Conservation (phyloP, 2,113 vertebrate species). For the Gobius niger region DNA sequence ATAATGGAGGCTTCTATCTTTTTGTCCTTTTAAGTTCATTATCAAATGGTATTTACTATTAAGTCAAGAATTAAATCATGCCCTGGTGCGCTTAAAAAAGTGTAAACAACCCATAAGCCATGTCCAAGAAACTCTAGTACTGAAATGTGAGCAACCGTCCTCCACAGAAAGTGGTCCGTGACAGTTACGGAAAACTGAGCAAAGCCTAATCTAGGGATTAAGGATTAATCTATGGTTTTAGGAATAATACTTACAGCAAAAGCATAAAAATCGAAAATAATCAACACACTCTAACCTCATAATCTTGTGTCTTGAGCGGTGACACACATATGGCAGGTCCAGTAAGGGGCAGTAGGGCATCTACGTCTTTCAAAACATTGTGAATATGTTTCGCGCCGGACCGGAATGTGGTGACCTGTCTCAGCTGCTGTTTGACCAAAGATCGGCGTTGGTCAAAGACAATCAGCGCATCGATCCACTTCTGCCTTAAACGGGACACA, state of each 20-base stretch:
- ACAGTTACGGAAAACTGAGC: neutral
- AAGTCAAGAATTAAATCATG: no score
- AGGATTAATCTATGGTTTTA: neutral
- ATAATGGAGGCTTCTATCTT: no score
- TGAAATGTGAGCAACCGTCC: neutral
- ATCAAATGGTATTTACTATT: no score
- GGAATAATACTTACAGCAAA: slow-evolving; percentile 3
- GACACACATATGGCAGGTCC: slow-evolving; percentile 66
- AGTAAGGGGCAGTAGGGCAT: slow-evolving; percentile 71
- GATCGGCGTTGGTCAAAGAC: slow-evolving; percentile 64
- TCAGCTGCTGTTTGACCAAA: slow-evolving; percentile 53
- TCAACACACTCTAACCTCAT: slow-evolving; percentile 75
- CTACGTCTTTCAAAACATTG: slow-evolving; percentile 68
- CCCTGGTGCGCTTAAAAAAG: no score
- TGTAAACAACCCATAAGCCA: no score
- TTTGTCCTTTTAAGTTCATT: no score
- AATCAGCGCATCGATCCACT: slow-evolving; percentile 75
- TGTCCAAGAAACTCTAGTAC: neutral
- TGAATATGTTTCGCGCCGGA: slow-evolving; percentile 64
- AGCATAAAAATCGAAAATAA: neutral
- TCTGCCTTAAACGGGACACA: slow-evolving; percentile 70
- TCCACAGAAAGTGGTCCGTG: neutral
- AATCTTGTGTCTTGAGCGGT: slow-evolving; percentile 63
- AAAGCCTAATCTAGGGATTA: neutral
- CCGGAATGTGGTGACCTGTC: slow-evolving; percentile 77